Evolutionary conservation across 2,888 invertebrate genomes (phyloP), one percentile per base, ranked within the genome.

Genomic region (Odontomyia ornata): DNA sequence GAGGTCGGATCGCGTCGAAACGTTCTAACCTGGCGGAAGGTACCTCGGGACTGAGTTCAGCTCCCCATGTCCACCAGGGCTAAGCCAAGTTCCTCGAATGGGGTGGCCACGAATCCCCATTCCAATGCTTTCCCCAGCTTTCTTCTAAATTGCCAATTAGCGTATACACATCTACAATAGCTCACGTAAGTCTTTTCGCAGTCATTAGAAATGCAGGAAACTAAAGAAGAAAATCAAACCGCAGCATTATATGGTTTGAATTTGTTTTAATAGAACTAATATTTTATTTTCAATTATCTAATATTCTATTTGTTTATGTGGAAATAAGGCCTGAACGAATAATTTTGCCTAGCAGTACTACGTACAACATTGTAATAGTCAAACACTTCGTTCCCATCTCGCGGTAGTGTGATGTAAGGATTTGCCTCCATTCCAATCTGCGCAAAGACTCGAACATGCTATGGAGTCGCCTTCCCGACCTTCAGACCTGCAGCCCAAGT

Each of bases 41-140:
- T 72, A 56, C 27, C 71, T 72, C 56, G 56, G 28, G 46, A 72
- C 71, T 72, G 36, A 71, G 46, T 36, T 25, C 52, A 13, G 71
- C 27, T 56, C n/a, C 27, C 52, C 56, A 23, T 36, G 11, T 15
- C 18, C 27, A 28, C 15, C 52, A 65, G 36, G 27, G 18, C 65
- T 36, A 21, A 3, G 11, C 62, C 15, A 25, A 36, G 36, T 36
- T 36, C 36, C 9, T 36, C 9, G 36, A 36, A 36, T 36, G 36
- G 36, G 36, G 36, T 36, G 3, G 36, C 36, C 9, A 5, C 36
- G 3, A 5, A 9, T 9, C 3, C 36, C 9, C 57, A n/a, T 21
- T 21, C 52, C 4, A 52, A 52, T 23, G 21, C 57, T 57, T 52
- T 57, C 57, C 57, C 57, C 57, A 5, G 7, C 36, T 3, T 5